A percentile compares a stretch with the other conserved stretches of the same genome.
phyloP scores from a whole-genome alignment of 2,888 invertebrate genomes.

The Theodoxus fluviatilis region DNA sequence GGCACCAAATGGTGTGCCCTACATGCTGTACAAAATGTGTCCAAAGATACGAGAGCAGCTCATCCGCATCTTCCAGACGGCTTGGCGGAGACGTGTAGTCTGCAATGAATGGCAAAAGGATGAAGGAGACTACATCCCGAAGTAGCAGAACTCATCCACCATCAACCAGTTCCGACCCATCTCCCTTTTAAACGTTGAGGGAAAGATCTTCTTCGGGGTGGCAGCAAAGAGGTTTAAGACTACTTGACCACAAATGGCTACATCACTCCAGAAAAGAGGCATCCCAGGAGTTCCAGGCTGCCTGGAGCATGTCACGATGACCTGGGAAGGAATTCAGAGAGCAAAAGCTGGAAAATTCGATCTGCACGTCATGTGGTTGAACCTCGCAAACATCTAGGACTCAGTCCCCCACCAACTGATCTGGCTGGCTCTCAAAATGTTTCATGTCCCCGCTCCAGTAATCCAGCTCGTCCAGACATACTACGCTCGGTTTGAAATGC shows the following conservation, averaged over 20 bases:
- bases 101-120: slow-evolving; percentile 26
- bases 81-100: neutral
- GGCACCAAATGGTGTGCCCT: too few species aligned
- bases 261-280: slow-evolving; percentile 21
- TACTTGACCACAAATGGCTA: slow-evolving; percentile 21
- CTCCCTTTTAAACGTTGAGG: slow-evolving; percentile 32
- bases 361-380: too few species aligned
- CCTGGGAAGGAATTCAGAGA: too few species aligned
- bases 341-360: too few species aligned
- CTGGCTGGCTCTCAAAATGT: neutral
- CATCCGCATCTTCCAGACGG: neutral
- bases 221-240: slow-evolving; percentile 25
- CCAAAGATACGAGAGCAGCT: too few species aligned
- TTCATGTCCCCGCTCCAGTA: too few species aligned
- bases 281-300: slow-evolving; percentile 19
- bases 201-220: slow-evolving; percentile 34
- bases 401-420: neutral
- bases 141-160: slow-evolving; percentile 27
- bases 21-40: too few species aligned
- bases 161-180: slow-evolving; percentile 34
- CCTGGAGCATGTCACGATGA: neutral
- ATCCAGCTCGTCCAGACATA: slow-evolving; percentile 4
- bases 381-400: too few species aligned
- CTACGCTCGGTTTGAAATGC: slow-evolving; percentile 12
- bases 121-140: slow-evolving; percentile 29